Evolutionary conservation across 2,113 vertebrate species (phyloP).

Genomic region (Micromys minutus): DNA sequence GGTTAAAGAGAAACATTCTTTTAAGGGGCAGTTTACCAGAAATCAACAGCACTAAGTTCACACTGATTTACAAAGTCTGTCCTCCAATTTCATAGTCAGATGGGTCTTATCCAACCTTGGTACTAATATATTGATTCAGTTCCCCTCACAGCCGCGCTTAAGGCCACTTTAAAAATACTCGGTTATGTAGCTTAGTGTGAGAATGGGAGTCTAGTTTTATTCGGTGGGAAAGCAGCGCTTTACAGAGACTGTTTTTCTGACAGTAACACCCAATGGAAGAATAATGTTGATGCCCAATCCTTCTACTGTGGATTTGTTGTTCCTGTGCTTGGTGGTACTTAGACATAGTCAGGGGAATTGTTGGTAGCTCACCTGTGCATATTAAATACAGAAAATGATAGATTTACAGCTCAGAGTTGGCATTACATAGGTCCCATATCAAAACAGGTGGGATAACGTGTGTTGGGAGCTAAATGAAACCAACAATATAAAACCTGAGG

Average conservation of each 20-base stretch:
- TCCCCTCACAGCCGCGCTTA: not conserved
- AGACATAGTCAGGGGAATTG: not conserved
- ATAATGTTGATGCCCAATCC: not conserved
- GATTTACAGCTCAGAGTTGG: not conserved
- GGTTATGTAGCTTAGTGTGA: not conserved
- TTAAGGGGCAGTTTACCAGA: not conserved
- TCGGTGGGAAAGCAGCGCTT: not conserved
- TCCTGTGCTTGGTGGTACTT: not conserved
- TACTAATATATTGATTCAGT: not conserved
- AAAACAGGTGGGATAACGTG: slow-evolving; percentile 32
- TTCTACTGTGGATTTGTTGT: not conserved
- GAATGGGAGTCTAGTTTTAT: not conserved
- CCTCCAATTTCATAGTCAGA: not conserved
- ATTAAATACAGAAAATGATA: slow-evolving; percentile 9
- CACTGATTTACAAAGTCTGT: not conserved
- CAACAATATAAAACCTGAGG: slow-evolving; percentile 13
- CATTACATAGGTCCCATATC: not conserved
- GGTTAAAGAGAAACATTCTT: not conserved
- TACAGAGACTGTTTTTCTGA: slow-evolving; percentile 17
- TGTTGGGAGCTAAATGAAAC: slow-evolving; percentile 25
- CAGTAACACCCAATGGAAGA: not conserved
- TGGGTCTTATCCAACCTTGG: not conserved
- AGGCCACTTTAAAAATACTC: slow-evolving; percentile 16
- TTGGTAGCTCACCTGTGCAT: not conserved
- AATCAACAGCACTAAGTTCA: not conserved